Base-by-base conservation (phyloP, 2,888 invertebrate species). In the Pherbina coryleti region DNA sequence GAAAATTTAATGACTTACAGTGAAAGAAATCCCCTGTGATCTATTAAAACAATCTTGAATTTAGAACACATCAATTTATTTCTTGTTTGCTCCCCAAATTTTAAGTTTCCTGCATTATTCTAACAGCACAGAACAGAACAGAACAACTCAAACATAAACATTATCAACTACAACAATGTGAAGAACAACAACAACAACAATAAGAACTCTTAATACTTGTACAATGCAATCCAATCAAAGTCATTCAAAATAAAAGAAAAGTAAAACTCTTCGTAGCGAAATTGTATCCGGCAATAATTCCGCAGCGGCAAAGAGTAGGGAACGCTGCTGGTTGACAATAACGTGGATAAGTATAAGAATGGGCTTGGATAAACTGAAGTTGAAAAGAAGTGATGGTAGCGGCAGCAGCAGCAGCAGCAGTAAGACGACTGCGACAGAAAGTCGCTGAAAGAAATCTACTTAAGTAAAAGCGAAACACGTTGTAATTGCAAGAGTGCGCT, bases 161-260 rank as follows among this genome's bases (percentile, higher is more conserved):
- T 77, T 77, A 66, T 78, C 75, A 75, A 55, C 77, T 66, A 79
- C 75, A 79, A 70, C 77, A 72, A 55, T 34, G 11, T 17, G n/a
- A 62, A 62, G 5, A 69, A 55, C 53, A 55, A 55, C 53, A 51
- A 66, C 67, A 66, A 75, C 60, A 49, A 49, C 62, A 73, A 17
- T 19, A 49, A 75, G 17, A 75, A 67, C 75, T 72, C 78, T 75
- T 80, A 80, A 80, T 80, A 76, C 79, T 67, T 71, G 71, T 78
- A 79, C 80, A 80, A 80, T 79, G 78, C 80, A 78, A 80, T 80
- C 74, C 79, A 80, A 80, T 80, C 80, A 80, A 78, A 79, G 73
- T 75, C 78, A 75, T 73, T 78, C 75, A 67, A 60, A 57, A 75
- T 31, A 51, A 49, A 34, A 66, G 17, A 31, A 62, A 64, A 66